Conservation (phyloP, 2,113 vertebrate species). For the Potamarius usumacintae region DNA sequence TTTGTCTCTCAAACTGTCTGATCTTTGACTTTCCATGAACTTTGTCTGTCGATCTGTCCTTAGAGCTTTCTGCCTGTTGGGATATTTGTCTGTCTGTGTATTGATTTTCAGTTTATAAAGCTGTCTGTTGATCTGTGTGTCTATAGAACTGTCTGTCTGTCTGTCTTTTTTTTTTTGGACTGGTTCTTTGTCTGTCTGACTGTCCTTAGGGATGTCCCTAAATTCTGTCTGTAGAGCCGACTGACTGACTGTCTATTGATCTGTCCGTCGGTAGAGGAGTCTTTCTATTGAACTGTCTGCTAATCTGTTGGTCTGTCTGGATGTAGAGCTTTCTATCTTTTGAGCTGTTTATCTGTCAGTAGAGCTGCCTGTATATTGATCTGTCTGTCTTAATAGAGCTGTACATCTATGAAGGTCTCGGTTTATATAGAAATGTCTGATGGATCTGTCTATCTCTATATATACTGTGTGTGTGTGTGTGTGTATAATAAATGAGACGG, state of each 20-base stretch:
- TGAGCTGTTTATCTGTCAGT: not conserved
- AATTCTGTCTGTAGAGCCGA: not conserved
- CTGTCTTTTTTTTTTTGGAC: not conserved
- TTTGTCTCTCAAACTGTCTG: not conserved
- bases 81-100: not conserved
- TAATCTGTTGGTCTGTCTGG: not conserved
- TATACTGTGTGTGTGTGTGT: not conserved
- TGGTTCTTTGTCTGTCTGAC: not conserved
- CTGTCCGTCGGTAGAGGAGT: too few relatives aligned
- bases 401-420: too few relatives aligned
- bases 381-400: not conserved
- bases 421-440: too few relatives aligned
- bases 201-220: not conserved
- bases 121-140: not conserved
- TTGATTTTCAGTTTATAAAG: not conserved
- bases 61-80: not conserved
- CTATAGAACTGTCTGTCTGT: not conserved
- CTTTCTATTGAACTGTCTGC: not conserved
- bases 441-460: too few relatives aligned
- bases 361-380: not conserved
- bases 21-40: not conserved
- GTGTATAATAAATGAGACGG: not conserved
- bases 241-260: not conserved
- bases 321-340: not conserved
- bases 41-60: not conserved